Evolutionary conservation across 2,797 vertebrate species (phyloP).

Genomic region (Avahi laniger): DNA sequence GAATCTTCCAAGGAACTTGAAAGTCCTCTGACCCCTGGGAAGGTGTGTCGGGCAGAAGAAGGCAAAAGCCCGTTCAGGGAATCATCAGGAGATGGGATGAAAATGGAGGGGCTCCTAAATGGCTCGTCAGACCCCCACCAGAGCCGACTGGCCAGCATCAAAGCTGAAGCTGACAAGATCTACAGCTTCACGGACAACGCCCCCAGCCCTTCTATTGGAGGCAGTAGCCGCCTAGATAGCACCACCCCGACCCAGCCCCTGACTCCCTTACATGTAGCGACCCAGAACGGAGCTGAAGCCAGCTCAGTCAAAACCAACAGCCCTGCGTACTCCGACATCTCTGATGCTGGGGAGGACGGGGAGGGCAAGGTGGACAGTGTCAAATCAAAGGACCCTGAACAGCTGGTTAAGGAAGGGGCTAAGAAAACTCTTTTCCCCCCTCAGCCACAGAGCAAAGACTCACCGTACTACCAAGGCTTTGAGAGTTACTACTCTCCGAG

Average conservation of each 20-base stretch:
- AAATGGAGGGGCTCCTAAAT: constrained; percentile 92
- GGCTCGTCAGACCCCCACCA: constrained; percentile 96
- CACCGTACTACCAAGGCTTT: constrained; percentile 94
- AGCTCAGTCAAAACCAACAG: constrained; percentile 98
- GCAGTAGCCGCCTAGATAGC: constrained; percentile 94
- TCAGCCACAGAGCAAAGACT: constrained; percentile 94
- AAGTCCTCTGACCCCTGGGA: constrained; percentile 91
- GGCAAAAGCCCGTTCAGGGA: constrained; percentile 94
- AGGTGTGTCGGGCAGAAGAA: constrained; percentile 92
- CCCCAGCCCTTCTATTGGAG: constrained; percentile 97
- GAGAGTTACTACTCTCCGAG: constrained; percentile 96
- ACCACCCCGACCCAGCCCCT: constrained; percentile 91
- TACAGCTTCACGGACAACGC: constrained; percentile 99
- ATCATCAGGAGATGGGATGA: constrained; percentile 87
- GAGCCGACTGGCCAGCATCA: constrained; percentile 98
- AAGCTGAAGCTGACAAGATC: constrained; percentile 98
- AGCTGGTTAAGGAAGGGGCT: constrained; percentile 92
- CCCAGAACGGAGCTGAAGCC: constrained; percentile 97
- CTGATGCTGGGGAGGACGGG: constrained; percentile 97
- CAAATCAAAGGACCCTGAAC: constrained; percentile 94
- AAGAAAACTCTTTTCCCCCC: constrained; percentile 96
- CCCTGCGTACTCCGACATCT: constrained; percentile 98
- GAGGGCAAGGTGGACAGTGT: constrained; percentile 93
- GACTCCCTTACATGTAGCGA: constrained; percentile 93
- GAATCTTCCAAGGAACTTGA: constrained; percentile 91